Conservation (phyloP, 2,113 vertebrate species). For the Carassius auratus region DNA sequence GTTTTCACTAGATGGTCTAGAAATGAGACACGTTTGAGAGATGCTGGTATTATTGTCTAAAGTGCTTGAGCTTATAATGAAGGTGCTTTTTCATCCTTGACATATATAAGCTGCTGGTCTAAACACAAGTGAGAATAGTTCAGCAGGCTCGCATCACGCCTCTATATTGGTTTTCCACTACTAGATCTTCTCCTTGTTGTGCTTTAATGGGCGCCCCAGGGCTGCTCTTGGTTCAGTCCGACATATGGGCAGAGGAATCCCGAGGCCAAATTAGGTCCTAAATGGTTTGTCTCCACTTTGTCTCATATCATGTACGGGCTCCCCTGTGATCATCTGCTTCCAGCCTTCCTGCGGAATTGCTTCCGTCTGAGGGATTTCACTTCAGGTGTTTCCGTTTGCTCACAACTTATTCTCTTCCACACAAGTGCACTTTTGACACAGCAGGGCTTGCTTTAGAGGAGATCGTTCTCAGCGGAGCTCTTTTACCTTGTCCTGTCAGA, state of each 20-base stretch:
- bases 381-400: slow-evolving; percentile 67
- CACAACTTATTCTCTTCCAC: slow-evolving; percentile 27
- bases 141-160: slow-evolving; percentile 73
- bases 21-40: slow-evolving; percentile 47
- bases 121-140: slow-evolving; percentile 66
- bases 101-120: slow-evolving; percentile 69
- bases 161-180: slow-evolving; percentile 70
- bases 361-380: slow-evolving; percentile 68
- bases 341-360: slow-evolving; percentile 55
- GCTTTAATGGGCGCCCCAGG: slow-evolving; percentile 76
- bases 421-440: slow-evolving; percentile 10
- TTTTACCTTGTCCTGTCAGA: slow-evolving; percentile 16
- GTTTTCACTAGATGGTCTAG: slow-evolving; percentile 21
- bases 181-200: slow-evolving; percentile 69
- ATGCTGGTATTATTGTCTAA: slow-evolving; percentile 54
- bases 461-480: background rate
- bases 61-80: slow-evolving; percentile 64
- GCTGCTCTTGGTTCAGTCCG: slow-evolving; percentile 68
- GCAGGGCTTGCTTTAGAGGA: slow-evolving; percentile 13
- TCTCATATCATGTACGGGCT: slow-evolving; percentile 69
- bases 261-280: slow-evolving; percentile 80
- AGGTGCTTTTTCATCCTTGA: slow-evolving; percentile 69
- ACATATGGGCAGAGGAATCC: slow-evolving; percentile 76
- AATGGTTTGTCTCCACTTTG: slow-evolving; percentile 81
- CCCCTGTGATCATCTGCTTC: slow-evolving; percentile 69